phyloP scores from a whole-genome alignment of 2,113 vertebrate species.

The Archilochus colubris region DNA sequence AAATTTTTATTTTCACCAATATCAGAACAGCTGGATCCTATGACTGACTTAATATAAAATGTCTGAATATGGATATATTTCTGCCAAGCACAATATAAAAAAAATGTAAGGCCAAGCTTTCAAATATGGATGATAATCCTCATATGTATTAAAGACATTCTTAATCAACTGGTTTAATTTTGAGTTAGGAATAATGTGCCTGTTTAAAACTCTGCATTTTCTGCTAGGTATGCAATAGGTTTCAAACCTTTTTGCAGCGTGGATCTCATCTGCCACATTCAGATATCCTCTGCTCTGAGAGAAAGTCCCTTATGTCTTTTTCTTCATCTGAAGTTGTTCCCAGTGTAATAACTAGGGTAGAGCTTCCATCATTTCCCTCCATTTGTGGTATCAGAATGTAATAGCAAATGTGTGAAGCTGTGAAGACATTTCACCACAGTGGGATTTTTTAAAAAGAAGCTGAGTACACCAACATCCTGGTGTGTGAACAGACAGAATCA shows the following conservation, averaged over 20 bases:
- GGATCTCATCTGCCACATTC: background rate
- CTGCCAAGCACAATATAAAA: background rate
- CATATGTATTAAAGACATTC: background rate
- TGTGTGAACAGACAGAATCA: background rate
- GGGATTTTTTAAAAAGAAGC: background rate
- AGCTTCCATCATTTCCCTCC: background rate
- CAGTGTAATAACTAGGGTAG: background rate
- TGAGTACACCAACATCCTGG: background rate
- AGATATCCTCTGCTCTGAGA: background rate
- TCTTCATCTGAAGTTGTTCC: background rate
- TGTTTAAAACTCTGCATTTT: background rate
- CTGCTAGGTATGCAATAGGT: background rate
- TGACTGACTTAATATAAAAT: background rate
- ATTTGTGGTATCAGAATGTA: background rate
- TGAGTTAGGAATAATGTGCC: background rate
- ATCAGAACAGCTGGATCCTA: background rate
- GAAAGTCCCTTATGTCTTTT: background rate
- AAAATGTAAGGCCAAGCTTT: background rate
- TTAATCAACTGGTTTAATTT: conserved; percentile 24
- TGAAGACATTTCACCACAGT: background rate
- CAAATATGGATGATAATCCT: conserved; percentile 1
- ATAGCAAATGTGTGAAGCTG: background rate
- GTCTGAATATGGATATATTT: background rate
- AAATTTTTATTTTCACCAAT: conserved; percentile 16
- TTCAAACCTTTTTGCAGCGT: background rate